phyloP scores from a whole-genome alignment of 2,888 invertebrate species.

The Hyalella azteca region DNA sequence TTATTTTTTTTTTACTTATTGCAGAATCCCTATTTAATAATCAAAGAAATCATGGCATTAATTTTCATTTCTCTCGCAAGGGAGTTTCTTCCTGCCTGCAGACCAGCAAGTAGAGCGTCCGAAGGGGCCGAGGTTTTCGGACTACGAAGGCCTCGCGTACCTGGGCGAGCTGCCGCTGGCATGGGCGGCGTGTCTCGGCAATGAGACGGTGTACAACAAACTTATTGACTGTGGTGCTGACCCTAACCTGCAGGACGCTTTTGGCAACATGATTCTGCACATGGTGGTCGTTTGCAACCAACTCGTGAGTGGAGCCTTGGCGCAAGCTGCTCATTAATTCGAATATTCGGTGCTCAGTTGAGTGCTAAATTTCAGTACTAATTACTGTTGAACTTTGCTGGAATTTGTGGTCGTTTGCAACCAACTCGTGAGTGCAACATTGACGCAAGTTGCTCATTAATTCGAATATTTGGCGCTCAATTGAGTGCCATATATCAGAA shows the following conservation, averaged over 20 bases:
- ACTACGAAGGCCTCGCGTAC: slow-evolving; percentile 96
- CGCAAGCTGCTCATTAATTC: too few relatives aligned
- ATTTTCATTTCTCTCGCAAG: slow-evolving; percentile 61
- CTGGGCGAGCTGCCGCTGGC: slow-evolving; percentile 96
- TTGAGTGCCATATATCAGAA: too few relatives aligned
- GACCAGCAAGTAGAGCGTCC: slow-evolving; percentile 89
- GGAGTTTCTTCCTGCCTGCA: slow-evolving; percentile 91
- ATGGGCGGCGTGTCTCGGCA: slow-evolving; percentile 97
- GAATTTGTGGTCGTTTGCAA: too few relatives aligned
- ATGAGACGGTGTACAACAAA: slow-evolving; percentile 95
- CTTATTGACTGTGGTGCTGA: slow-evolving; percentile 90
- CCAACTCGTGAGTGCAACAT: too few relatives aligned
- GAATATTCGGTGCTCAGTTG: too few relatives aligned
- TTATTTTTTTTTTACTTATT: too few relatives aligned
- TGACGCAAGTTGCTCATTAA: too few relatives aligned
- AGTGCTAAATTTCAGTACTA: too few relatives aligned
- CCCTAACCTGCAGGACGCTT: slow-evolving; percentile 94
- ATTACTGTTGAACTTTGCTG: too few relatives aligned
- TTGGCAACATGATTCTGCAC: slow-evolving; percentile 98
- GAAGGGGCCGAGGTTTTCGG: slow-evolving; percentile 69
- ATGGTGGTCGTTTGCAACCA: slow-evolving; percentile 99
- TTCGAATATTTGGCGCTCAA: too few relatives aligned
- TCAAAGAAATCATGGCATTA: too few relatives aligned
- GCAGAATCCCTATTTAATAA: too few relatives aligned
- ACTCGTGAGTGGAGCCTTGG: slow-evolving; percentile 72